Base-by-base conservation (phyloP, 53 echinoderm and acorn worm genomes). In the Patiria pectinifera region DNA sequence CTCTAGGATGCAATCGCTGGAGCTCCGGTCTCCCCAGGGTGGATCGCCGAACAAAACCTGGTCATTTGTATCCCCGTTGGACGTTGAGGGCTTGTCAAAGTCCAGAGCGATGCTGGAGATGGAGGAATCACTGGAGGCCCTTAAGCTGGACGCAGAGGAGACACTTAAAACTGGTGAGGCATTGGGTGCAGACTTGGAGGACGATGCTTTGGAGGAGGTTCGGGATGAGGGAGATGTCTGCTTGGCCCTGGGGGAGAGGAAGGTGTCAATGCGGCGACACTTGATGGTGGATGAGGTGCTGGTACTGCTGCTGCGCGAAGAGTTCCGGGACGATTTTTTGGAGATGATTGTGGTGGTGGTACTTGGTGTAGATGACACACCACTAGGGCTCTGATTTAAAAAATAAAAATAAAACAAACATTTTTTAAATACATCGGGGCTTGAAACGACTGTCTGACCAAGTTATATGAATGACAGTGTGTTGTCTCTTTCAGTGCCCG, bases 231-330 rank as follows among this genome's bases (percentile, higher is more conserved):
- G 22, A 10, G 69, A 82, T 43, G 72, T 81, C 44, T 71, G 69
- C 82, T 87, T 89, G 6, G 85, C 60, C 43, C 85, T 76, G 22
- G 95, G 95, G 25, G 95, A 94, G 69, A 95, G 71, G 91, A 95
- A 95, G 58, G 78, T 92, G 78, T 95, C 95, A 22, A 95, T 95
- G 82, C 94, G 92, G 66, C 89, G 90, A 60, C 94, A 95, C 83
- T 95, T 95, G 47, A 95, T 90, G 25, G 94, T 89, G 25, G 93
- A 93, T 59, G 80, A 45, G 53, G n/a, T 23, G 48, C 92, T 84
- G 69, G 77, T 60, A 22, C 80, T 85, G 88, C 85, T 92, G 81
- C 84, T 95, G 62, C 92, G 85, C 18, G 95, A 93, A 0, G 92
- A 93, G 48, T 93, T 92, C 3, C 92, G 89, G 21, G 94, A 92